phyloP scores from a whole-genome alignment of 2,797 vertebrate genomes.

The Gallirallus australis region DNA sequence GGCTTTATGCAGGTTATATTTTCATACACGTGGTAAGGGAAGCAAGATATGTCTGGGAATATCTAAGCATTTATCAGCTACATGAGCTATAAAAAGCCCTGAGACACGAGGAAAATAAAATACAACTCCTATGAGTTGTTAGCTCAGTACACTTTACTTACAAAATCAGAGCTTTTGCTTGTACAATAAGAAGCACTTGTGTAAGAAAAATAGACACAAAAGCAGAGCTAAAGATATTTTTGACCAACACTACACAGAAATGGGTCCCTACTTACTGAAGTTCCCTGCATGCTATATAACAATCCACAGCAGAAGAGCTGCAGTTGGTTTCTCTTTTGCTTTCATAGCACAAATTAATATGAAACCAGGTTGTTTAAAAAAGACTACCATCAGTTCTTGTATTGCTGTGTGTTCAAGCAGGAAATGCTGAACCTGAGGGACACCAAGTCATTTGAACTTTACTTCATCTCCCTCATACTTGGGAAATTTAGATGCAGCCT shows the following conservation, averaged over 20 bases:
- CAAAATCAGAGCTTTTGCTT: background rate
- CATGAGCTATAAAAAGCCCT: accelerated
- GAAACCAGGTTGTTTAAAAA: accelerated
- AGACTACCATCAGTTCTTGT: background rate
- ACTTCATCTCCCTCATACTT: background rate
- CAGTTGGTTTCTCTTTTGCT: background rate
- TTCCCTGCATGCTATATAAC: accelerated
- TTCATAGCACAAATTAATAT: background rate
- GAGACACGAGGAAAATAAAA: background rate
- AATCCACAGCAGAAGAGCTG: background rate
- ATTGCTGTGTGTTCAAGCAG: background rate
- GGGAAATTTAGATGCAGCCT: background rate
- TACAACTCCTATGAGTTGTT: accelerated
- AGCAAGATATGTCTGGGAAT: background rate
- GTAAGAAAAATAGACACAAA: background rate
- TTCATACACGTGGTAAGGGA: accelerated
- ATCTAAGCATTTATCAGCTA: background rate
- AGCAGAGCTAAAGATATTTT: background rate
- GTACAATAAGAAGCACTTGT: background rate
- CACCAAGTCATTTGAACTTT: background rate
- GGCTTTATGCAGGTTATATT: background rate
- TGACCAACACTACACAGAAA: background rate
- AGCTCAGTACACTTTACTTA: background rate
- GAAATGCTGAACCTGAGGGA: background rate
- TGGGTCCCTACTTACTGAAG: accelerated